phyloP scores from a whole-genome alignment of 2,113 vertebrate genomes.

The Salvelinus sp. region DNA sequence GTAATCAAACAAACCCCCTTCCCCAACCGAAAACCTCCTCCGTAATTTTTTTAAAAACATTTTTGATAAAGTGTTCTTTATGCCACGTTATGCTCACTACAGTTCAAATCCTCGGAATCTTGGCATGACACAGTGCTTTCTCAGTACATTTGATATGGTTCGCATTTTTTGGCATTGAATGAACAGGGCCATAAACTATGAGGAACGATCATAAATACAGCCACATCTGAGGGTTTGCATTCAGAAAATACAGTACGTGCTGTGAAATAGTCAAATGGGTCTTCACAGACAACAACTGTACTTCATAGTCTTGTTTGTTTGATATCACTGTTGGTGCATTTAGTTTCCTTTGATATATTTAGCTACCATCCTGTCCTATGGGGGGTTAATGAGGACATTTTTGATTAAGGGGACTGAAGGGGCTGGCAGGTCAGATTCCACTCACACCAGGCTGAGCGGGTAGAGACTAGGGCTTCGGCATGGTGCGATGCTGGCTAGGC shows the following conservation, averaged over 20 bases:
- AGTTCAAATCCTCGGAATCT: background rate
- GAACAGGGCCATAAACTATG: background rate
- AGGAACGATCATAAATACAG: no score
- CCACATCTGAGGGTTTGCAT: no score
- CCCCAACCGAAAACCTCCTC: background rate
- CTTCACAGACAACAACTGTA: no score
- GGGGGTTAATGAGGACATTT: no score
- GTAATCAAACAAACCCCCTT: background rate
- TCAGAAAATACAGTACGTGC: no score
- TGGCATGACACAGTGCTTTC: background rate
- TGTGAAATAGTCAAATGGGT: no score
- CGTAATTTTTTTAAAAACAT: background rate
- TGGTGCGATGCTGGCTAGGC: constrained; percentile 55
- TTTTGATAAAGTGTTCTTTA: constrained; percentile 3
- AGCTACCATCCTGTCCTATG: no score
- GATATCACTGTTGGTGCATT: no score
- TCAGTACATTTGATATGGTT: background rate
- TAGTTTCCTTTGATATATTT: no score
- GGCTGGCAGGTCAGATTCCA: no score
- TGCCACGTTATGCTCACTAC: background rate
- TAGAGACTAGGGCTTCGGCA: constrained; percentile 41
- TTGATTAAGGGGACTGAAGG: no score
- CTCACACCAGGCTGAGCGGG: constrained; percentile 31
- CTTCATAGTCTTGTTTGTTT: no score
- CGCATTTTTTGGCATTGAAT: background rate